phyloP scores from a whole-genome alignment of 2,888 invertebrate species.

The Diplazon laetatorius region DNA sequence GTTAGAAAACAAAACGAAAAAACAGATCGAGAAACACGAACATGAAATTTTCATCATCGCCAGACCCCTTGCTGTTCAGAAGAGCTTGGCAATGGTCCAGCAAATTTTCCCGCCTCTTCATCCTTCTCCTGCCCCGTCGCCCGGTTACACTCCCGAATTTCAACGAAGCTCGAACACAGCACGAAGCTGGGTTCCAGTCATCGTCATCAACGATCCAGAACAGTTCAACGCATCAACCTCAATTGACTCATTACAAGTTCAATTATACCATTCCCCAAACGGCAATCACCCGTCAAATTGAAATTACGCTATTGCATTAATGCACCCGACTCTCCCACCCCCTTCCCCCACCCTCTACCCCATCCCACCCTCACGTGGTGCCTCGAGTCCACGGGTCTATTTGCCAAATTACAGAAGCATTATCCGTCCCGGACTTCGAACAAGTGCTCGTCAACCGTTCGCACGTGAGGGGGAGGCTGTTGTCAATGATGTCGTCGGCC shows the following conservation, averaged over 20 bases:
- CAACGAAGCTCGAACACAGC: too few species aligned
- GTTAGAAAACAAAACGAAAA: too few species aligned
- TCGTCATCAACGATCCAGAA: neutral
- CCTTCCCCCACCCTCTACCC: too few species aligned
- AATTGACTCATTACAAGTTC: slow-evolving; percentile 36
- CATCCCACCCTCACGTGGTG: neutral
- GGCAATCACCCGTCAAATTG: slow-evolving; percentile 33
- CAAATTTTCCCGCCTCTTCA: too few species aligned
- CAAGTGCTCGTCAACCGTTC: slow-evolving; percentile 59
- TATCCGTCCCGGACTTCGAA: slow-evolving; percentile 41
- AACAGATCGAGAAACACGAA: too few species aligned
- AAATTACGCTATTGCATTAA: slow-evolving; percentile 24
- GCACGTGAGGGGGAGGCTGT: neutral
- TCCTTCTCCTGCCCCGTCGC: too few species aligned
- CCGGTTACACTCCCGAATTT: too few species aligned
- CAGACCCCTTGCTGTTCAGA: too few species aligned
- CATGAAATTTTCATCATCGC: too few species aligned
- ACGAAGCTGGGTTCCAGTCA: too few species aligned
- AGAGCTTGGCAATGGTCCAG: too few species aligned
- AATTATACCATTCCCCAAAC: slow-evolving; percentile 24
- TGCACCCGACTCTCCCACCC: too few species aligned
- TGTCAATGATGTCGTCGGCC: slow-evolving; percentile 5
- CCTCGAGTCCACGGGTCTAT: neutral
- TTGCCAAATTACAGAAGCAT: slow-evolving; percentile 37
- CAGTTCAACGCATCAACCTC: slow-evolving; percentile 25